Evolutionary conservation across 2,888 invertebrate species (phyloP).

Genomic region (Latrodectus hesperus): DNA sequence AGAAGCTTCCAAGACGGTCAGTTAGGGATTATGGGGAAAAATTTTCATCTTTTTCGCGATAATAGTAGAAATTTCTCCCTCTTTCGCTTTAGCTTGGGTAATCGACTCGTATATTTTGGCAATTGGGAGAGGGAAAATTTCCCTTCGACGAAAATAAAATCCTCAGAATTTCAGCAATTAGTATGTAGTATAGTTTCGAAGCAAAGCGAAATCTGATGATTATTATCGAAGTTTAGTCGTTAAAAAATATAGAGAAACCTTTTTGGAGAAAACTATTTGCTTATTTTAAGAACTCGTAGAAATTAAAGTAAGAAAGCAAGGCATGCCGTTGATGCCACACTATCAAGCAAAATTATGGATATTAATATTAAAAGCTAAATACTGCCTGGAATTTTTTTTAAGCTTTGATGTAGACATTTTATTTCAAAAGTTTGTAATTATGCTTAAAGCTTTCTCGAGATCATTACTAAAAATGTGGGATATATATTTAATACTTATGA

Average conservation of each 20-base stretch:
- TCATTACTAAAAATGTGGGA: too few species aligned
- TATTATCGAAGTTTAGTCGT: constrained; percentile 44
- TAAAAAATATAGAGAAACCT: constrained; percentile 19
- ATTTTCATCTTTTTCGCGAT: neutral
- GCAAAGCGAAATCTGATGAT: neutral
- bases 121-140: constrained; percentile 10
- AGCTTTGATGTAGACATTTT: too few species aligned
- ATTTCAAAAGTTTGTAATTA: too few species aligned
- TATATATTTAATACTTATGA: too few species aligned
- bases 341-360: neutral
- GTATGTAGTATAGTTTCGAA: neutral
- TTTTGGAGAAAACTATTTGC: constrained; percentile 17
- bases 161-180: constrained; percentile 32
- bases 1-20: constrained; percentile 21
- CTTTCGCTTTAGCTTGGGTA: constrained; percentile 21
- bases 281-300: constrained; percentile 34
- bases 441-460: too few species aligned
- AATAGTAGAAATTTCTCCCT: constrained; percentile 21
- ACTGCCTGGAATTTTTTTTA: too few species aligned
- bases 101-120: constrained; percentile 32
- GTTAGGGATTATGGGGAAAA: constrained; percentile 33
- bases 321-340: neutral
- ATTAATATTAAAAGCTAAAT: neutral
- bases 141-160: constrained; percentile 9
- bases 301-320: constrained; percentile 13